Evolutionary conservation across 2,888 invertebrate species (phyloP), one percentile per base, ranked within the genome.

Genomic region (Scaptomyza parva): DNA sequence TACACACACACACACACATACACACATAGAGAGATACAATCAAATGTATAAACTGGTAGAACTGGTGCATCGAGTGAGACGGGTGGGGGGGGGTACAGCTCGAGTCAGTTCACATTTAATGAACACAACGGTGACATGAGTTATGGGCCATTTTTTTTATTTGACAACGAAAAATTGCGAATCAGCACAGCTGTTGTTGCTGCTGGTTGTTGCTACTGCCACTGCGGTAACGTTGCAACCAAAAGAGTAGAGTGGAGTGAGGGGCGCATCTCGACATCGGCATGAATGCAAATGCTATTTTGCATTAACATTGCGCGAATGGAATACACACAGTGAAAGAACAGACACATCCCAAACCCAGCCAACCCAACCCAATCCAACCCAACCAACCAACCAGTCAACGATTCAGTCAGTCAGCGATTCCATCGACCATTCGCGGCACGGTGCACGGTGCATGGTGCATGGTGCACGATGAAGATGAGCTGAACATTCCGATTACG

Each of bases 91-190:
- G 45, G 53, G 54, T 50, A 62, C 66, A 73, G 5, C 12, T 4
- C 14, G 64, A 30, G 47, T 66, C 74, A 68, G 70, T 70, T 73
- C 70, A 76, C 70, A 81, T 84, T 80, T 84, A 80, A 80, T 80
- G 85, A 80, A 80, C 80, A 84, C 70, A 61, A 61, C 75, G 80
- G 67, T 81, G 84, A 80, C 84, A 81, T 84, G 85, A 81, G 66
- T 84, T 84, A 85, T 81, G 78, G 66, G 57, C 68, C 76, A 80
- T 62, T 66, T 77, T 75, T 75, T 62, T 65, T 59, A 60, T 53
- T 79, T 75, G 77, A 78, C 75, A 81, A 66, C 76, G 78, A 81
- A 78, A 81, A 66, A 84, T 81, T 66, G 78, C 70, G 60, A 84
- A 76, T 81, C 71, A 69, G 76, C 76, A 67, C 81, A 81, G 81